phyloP scores from a whole-genome alignment of 2,888 invertebrate species.

The Polyploca ridens region DNA sequence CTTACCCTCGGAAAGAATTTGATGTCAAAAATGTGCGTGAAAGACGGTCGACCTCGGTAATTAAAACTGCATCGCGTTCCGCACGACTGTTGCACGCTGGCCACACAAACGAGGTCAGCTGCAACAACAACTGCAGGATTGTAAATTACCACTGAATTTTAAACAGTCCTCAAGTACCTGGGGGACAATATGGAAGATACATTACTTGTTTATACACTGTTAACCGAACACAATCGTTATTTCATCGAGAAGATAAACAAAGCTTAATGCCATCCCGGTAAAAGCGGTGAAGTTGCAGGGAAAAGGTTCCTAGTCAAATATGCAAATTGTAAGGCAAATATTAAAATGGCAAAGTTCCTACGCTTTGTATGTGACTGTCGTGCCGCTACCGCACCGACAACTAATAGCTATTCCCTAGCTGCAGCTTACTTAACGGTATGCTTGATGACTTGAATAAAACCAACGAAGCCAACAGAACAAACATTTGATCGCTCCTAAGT shows the following conservation, averaged over 20 bases:
- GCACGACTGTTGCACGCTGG: conserved; percentile 58
- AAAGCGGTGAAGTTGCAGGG: conserved; percentile 60
- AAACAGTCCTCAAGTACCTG: conserved; percentile 43
- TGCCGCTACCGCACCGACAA: conserved; percentile 51
- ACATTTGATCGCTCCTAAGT: conserved; percentile 60
- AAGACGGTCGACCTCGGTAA: conserved; percentile 55
- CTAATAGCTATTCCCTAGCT: conserved; percentile 57
- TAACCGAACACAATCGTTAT: conserved; percentile 36
- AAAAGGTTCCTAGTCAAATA: conserved; percentile 77
- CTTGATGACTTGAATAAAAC: conserved; percentile 71
- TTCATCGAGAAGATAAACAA: conserved; percentile 51
- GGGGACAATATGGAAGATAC: conserved; percentile 31
- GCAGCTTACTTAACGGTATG: conserved; percentile 75
- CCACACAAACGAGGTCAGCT: conserved; percentile 63
- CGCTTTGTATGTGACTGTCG: conserved; percentile 62
- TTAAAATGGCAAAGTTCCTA: conserved; percentile 61
- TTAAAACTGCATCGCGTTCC: conserved; percentile 74
- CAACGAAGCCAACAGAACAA: conserved; percentile 59
- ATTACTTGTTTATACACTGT: conserved; percentile 21
- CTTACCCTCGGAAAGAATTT: background rate
- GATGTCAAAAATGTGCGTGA: conserved; percentile 23
- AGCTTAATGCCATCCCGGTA: conserved; percentile 52
- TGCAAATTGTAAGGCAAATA: conserved; percentile 79
- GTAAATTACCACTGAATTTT: conserved; percentile 47
- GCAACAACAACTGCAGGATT: conserved; percentile 46